A percentile compares a stretch with the other conserved stretches of the same genome.
These are phyloP conservation scores for Chlorospingus flavigularis DNA, from an alignment of 2,797 vertebrate species.

Conservation along the genomic window DNA sequence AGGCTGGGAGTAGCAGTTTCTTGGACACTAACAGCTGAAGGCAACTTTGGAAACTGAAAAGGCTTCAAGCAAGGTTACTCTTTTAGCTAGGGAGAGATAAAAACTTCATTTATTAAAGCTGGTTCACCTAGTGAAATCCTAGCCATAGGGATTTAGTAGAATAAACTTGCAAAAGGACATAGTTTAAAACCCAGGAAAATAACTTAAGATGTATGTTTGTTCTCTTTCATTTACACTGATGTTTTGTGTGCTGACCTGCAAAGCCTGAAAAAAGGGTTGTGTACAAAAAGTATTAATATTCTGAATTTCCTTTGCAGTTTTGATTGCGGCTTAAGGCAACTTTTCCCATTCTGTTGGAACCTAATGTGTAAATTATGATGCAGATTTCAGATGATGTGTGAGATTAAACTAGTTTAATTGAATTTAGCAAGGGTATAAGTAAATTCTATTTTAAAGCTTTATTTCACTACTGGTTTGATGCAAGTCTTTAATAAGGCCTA, in stretches of 20 bases:
- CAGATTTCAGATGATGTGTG: neutral
- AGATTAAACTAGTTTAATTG: neutral
- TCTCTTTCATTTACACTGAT: constrained; percentile 36
- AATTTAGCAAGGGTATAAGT: neutral
- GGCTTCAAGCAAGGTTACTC: constrained; percentile 48
- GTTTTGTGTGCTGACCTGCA: neutral
- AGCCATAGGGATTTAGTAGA: constrained; percentile 60
- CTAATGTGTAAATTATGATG: neutral
- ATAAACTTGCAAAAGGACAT: constrained; percentile 51
- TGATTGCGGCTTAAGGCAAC: constrained; percentile 6
- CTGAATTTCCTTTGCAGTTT: constrained; percentile 8
- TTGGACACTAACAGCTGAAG: constrained; percentile 49
- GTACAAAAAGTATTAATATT: neutral
- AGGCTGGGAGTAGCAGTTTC: constrained; percentile 38
- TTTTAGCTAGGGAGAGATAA: constrained; percentile 61
- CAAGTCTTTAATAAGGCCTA: neutral
- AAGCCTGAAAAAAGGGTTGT: constrained; percentile 27
- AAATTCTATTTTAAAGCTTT: neutral
- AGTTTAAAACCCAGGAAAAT: constrained; percentile 59
- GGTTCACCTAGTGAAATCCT: constrained; percentile 51
- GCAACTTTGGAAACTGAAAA: constrained; percentile 51
- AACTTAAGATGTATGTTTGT: constrained; percentile 10
- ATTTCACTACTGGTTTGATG: neutral
- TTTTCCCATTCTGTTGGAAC: constrained; percentile 19
- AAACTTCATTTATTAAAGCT: constrained; percentile 62